phyloP scores from a whole-genome alignment of 1,140 invertebrate species.

The Euglossa dilemma region DNA sequence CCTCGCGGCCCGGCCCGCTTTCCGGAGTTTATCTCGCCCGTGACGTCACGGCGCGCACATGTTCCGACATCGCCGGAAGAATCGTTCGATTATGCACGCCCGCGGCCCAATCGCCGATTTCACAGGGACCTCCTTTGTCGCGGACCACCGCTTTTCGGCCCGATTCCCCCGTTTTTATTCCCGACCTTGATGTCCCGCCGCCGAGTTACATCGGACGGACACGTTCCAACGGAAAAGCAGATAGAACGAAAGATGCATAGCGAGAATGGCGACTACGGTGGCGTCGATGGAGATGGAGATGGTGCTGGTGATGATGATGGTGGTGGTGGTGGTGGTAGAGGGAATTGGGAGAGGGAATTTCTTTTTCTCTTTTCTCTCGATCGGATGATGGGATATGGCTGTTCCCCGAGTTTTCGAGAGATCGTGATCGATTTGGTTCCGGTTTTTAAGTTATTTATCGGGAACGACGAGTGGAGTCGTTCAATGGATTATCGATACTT shows the following conservation, averaged over 20 bases:
- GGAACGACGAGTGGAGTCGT: too few relatives aligned
- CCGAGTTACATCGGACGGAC: background rate
- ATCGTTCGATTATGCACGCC: conserved; percentile 62
- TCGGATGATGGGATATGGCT: too few relatives aligned
- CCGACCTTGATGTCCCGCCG: conserved; percentile 6
- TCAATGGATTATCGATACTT: too few relatives aligned
- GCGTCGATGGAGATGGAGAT: too few relatives aligned
- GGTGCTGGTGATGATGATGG: too few relatives aligned
- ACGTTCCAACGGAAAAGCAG: background rate
- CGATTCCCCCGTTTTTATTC: conserved; percentile 30
- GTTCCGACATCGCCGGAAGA: conserved; percentile 55
- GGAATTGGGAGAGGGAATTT: too few relatives aligned
- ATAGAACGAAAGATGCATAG: background rate
- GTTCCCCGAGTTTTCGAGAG: too few relatives aligned
- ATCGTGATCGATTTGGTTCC: too few relatives aligned
- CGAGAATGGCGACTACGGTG: too few relatives aligned
- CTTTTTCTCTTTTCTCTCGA: too few relatives aligned
- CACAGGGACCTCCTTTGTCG: conserved; percentile 59
- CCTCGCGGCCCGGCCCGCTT: conserved; percentile 42
- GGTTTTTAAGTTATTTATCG: too few relatives aligned
- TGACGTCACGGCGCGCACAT: conserved; percentile 62
- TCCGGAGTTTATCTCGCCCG: conserved; percentile 59
- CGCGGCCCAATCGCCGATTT: conserved; percentile 42
- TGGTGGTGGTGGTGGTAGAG: background rate
- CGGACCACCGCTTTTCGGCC: background rate